A percentile compares a stretch with the other conserved stretches of the same genome.
Evolutionary conservation across 2,113 vertebrate species (phyloP).

Genomic region (Donacobius atricapilla): DNA sequence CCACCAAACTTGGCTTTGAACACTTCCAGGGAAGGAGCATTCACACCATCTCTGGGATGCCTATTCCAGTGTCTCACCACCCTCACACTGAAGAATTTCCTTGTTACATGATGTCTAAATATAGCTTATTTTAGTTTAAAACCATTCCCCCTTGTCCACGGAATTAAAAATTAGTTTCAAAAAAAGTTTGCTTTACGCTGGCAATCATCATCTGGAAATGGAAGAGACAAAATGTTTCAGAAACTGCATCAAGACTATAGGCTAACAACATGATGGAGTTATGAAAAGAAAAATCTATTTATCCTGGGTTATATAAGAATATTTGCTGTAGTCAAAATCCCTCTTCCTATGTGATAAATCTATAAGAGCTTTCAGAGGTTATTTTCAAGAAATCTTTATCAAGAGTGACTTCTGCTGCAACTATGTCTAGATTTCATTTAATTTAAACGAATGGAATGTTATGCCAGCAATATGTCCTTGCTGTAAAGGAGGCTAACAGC

Average conservation of each 20-base stretch:
- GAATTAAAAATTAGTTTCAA: background rate
- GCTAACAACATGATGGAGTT: background rate
- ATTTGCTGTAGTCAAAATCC: background rate
- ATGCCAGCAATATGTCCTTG: background rate
- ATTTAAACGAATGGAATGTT: background rate
- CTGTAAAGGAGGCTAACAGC: background rate
- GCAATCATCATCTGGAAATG: background rate
- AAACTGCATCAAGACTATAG: background rate
- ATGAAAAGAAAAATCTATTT: background rate
- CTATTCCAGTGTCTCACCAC: background rate
- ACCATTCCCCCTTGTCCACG: background rate
- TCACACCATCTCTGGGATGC: background rate
- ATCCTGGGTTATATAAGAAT: background rate
- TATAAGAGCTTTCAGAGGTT: background rate
- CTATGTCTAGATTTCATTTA: background rate
- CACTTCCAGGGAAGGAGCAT: background rate
- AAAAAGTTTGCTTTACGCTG: background rate
- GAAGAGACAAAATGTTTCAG: background rate
- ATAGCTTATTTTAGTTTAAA: background rate
- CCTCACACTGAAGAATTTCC: background rate
- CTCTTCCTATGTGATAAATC: background rate
- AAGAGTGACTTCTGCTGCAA: background rate
- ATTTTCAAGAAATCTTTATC: background rate
- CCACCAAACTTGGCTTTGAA: background rate
- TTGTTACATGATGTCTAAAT: background rate